phyloP scores from a whole-genome alignment of 2,113 vertebrate species.

The Oplegnathus fasciatus region DNA sequence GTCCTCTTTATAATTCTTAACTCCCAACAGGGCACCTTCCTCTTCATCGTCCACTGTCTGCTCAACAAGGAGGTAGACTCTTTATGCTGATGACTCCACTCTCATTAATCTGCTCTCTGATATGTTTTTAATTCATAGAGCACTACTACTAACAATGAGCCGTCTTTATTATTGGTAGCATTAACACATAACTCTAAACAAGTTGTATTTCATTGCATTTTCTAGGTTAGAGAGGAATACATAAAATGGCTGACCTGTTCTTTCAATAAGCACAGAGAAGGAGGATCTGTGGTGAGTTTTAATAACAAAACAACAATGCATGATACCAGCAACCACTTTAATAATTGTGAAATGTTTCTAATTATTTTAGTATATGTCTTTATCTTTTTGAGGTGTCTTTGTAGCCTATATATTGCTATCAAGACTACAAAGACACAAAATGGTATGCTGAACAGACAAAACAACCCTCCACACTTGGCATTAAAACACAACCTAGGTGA shows the following conservation, averaged over 20 bases:
- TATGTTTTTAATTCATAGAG: neutral
- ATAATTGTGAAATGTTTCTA: neutral
- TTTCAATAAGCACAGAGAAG: conserved; percentile 14
- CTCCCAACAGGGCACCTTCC: conserved; percentile 84
- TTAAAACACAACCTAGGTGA: too few species aligned
- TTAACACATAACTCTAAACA: neutral
- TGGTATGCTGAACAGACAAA: neutral
- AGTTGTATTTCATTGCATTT: neutral
- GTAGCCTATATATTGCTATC: neutral
- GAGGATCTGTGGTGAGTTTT: conserved; percentile 30
- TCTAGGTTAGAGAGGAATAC: conserved; percentile 48
- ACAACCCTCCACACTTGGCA: too few species aligned
- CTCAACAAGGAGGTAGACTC: conserved; percentile 80
- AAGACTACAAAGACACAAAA: neutral
- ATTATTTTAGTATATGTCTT: neutral
- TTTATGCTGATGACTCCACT: neutral
- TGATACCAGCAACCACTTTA: neutral
- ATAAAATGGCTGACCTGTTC: conserved; percentile 49
- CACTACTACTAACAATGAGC: neutral
- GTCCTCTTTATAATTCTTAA: conserved; percentile 77
- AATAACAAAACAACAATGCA: neutral
- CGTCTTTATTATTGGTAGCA: neutral
- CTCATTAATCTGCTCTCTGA: neutral
- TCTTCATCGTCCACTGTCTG: conserved; percentile 82
- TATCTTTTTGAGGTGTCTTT: neutral